Evolutionary conservation across 2,797 vertebrate species (phyloP).

Genomic region (Fundulus diaphanus): DNA sequence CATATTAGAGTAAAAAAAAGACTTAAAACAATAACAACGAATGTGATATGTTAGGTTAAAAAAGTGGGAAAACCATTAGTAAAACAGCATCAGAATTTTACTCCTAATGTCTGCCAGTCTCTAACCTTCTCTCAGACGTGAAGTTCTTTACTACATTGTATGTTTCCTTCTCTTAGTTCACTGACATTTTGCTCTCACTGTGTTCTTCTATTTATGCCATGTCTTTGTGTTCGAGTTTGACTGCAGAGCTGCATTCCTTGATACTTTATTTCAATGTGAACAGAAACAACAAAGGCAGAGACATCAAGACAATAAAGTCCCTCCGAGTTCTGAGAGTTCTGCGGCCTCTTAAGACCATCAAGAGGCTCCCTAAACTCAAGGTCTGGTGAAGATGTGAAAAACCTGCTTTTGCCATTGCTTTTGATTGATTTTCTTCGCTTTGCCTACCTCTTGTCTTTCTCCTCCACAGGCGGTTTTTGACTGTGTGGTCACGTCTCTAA

Average conservation of each 20-base stretch:
- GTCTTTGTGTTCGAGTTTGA: slow-evolving; percentile 18
- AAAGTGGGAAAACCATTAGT: neutral
- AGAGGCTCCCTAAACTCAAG: slow-evolving; percentile 98
- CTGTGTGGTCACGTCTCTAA: slow-evolving; percentile 98
- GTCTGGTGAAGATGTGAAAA: slow-evolving; percentile 66
- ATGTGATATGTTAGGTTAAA: neutral
- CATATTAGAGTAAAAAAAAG: neutral
- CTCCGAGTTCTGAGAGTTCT: slow-evolving; percentile 93
- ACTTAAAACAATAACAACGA: neutral
- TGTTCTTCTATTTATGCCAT: slow-evolving; percentile 16
- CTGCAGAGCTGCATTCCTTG: slow-evolving; percentile 6
- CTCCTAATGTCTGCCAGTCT: slow-evolving; percentile 28
- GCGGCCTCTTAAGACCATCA: slow-evolving; percentile 97
- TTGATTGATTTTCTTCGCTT: slow-evolving; percentile 18
- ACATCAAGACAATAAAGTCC: slow-evolving; percentile 99
- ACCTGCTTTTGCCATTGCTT: neutral
- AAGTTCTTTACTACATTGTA: slow-evolving; percentile 31
- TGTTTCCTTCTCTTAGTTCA: neutral
- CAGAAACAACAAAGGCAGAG: slow-evolving; percentile 96
- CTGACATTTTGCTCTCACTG: slow-evolving; percentile 23
- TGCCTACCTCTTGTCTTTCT: slow-evolving; percentile 6
- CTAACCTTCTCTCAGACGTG: slow-evolving; percentile 3
- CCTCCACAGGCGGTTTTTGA: slow-evolving; percentile 92
- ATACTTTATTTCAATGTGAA: slow-evolving; percentile 36
- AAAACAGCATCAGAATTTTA: neutral